Base-by-base conservation (phyloP, 2,888 invertebrate species). In the Tetheella fluctuosa region DNA sequence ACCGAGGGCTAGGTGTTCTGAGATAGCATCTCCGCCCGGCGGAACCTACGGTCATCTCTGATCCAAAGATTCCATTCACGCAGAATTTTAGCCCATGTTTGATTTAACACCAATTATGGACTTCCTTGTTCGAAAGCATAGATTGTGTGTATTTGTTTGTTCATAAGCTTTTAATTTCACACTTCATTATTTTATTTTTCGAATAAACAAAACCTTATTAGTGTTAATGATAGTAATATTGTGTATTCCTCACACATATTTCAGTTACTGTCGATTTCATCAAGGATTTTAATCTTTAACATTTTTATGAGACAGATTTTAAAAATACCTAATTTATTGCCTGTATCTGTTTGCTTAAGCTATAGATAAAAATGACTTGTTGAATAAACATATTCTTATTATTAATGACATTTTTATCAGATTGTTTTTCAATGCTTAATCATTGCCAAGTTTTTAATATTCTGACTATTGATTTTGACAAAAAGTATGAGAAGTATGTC, bases 61-160 rank as follows among this genome's bases (percentile, higher is more conserved):
- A 91, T 92, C 83, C 85, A 73, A 75, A 90, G 91, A 92, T 92
- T 91, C 91, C 88, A 88, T 90, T 91, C 91, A 90, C 90, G 89
- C 88, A 85, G 88, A 88, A 89, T 89, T 89, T 89, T 88, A 89
- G 86, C 85, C 84, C 85, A 82, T 90, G 91, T 91, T 93, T 92
- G 91, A 93, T 91, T 91, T 92, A 92, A 90, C 89, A 89, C 92
- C 92, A 91, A 92, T 93, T 91, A 93, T 90, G 90, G 91, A 74
- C 91, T 93, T 93, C 92, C 92, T 88, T 81, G 88, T 90, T 86
- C 77, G 72, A 67, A 65, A 68, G 76, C 74, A 37, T 55, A 55
- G 34, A 34, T 55, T 20, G 20, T 17, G 6, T 39, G n/a, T 39
- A 39, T 39, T 39, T n/a, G 54, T 48, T 48, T 48, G 48, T 20